phyloP scores from a whole-genome alignment of 1,140 invertebrate genomes.

The Melipona quadrifasciata region DNA sequence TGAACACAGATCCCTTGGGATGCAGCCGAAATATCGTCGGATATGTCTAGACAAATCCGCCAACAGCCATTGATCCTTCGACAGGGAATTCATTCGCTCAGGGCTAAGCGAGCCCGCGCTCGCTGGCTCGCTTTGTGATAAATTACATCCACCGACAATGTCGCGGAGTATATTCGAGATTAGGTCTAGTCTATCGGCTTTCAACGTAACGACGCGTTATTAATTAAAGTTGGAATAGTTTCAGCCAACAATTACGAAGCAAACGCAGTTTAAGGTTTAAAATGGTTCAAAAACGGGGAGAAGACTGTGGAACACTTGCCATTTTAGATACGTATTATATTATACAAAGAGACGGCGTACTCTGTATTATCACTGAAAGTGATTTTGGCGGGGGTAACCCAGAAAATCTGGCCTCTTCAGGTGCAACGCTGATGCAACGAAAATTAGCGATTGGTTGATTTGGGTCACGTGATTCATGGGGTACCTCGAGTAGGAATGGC shows the following conservation, averaged over 20 bases:
- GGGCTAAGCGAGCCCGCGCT: background rate
- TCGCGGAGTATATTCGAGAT: background rate
- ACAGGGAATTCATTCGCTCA: constrained; percentile 32
- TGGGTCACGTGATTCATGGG: too few species aligned
- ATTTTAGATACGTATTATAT: too few species aligned
- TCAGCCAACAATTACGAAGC: background rate
- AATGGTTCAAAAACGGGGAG: too few species aligned
- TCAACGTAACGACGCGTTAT: constrained; percentile 4
- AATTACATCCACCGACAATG: constrained; percentile 29
- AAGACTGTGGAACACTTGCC: too few species aligned
- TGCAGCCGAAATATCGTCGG: background rate
- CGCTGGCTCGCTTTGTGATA: constrained; percentile 7
- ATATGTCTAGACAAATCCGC: constrained; percentile 20
- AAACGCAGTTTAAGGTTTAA: background rate
- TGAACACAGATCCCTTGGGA: constrained; percentile 6
- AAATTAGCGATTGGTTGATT: too few species aligned
- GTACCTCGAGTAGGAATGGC: too few species aligned
- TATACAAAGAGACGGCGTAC: too few species aligned
- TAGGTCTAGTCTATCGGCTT: constrained; percentile 41
- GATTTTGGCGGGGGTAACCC: too few species aligned
- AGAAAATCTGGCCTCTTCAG: too few species aligned
- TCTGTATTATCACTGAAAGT: too few species aligned
- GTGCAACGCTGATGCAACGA: too few species aligned
- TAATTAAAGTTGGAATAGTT: constrained; percentile 35
- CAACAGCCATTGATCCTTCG: constrained; percentile 38